These are phyloP conservation scores for Enteromius trimaculatus DNA, from an alignment of 2,797 vertebrate species.

Conservation along the genomic window DNA sequence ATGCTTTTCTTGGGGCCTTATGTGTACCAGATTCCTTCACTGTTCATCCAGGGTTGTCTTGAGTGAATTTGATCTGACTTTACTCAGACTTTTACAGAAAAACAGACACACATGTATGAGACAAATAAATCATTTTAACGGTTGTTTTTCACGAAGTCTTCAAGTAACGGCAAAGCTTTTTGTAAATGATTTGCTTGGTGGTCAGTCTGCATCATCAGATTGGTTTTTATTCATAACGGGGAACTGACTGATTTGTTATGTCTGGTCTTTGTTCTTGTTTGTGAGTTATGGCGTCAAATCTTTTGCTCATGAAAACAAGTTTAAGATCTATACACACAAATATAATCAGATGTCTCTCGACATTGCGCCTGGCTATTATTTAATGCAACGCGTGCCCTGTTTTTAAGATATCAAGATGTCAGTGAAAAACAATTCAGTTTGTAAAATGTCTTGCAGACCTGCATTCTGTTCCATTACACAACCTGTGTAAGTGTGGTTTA, in stretches of 20 bases:
- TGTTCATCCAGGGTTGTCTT: neutral
- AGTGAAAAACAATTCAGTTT: neutral
- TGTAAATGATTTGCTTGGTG: conserved; percentile 23
- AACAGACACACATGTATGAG: neutral
- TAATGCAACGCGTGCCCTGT: neutral
- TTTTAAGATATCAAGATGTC: conserved; percentile 18
- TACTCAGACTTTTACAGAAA: conserved; percentile 15
- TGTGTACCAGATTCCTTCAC: neutral
- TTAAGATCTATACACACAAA: neutral
- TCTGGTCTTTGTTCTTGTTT: conserved; percentile 27
- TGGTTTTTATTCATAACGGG: conserved; percentile 5
- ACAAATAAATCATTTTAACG: conserved; percentile 22
- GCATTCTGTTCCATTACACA: neutral
- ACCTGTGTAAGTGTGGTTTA: neutral
- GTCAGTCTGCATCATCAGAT: neutral
- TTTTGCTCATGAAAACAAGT: neutral
- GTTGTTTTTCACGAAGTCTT: conserved; percentile 19
- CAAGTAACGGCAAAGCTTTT: conserved; percentile 13
- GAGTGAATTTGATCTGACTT: conserved; percentile 20
- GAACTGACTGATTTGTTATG: conserved; percentile 26
- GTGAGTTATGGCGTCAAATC: neutral
- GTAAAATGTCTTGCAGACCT: neutral
- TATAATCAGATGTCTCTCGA: neutral
- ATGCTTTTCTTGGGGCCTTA: conserved; percentile 9
- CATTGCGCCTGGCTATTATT: neutral